Evolutionary conservation across 2,888 invertebrate genomes (phyloP), one percentile per base, ranked within the genome.

Genomic region (Rotaria socialis): DNA sequence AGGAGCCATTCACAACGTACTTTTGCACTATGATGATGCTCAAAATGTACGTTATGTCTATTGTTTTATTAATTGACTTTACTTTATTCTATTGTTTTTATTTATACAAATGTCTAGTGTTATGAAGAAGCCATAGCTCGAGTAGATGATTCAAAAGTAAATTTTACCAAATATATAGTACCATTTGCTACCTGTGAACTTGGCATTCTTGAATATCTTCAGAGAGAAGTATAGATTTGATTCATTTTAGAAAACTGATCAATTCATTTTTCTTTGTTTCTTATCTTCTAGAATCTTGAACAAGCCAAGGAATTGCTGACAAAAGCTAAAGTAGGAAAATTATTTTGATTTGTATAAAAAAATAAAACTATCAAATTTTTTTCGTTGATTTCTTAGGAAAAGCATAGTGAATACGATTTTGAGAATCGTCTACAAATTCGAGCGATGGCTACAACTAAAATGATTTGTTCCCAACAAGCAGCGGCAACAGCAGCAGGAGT

Each of bases 181-280:
- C 94, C 94, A 6, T 94, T 93, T 90, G 93, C 94, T 35, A 91
- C 93, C 86, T 94, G 93, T 89, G 94, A 94, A 89, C 90, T 94
- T 84, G 94, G 80, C 35, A 80, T 80, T 6, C 24, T 80, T 80
- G 80, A 80, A 80, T 80, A 80, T 80, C n/a, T 80, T 14, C 47
- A 80, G 2, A 7, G n/a, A n/a, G 47, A 47, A 24, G 80, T 80
- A 80, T 47, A 24, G 19, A 10, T 24, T 8, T 6, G 10, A 55
- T 22, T 19, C 3, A n/a, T n/a, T 67, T 27, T 35, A 67, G 67
- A 27, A n/a, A n/a, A 27, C 2, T 67, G 10, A 52, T 52, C 52
- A 52, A 52, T 52, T 3, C 4, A 14, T 52, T 14, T 52, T 27
- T 10, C 11, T 47, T 24, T 47, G 0, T 80, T 24, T 24, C 10